Evolutionary conservation across 2,113 vertebrate genomes (phyloP).

Genomic region (Myotis davidii): DNA sequence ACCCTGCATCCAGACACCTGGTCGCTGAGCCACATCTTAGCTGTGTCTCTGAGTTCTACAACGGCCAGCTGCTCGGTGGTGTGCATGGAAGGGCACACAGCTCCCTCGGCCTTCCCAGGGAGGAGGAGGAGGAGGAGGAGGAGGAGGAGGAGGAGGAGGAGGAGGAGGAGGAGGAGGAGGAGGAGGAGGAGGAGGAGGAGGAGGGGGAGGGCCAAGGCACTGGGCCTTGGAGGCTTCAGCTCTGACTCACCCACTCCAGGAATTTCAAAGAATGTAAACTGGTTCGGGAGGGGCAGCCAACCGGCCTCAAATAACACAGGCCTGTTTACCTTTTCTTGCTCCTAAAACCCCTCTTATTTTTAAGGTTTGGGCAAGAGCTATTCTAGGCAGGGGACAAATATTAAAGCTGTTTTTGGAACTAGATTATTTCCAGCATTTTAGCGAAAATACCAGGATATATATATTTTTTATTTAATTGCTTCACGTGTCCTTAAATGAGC

Average conservation of each 20-base stretch:
- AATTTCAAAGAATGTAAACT: conserved; percentile 45
- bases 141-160: too few relatives aligned
- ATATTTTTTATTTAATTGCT: background rate
- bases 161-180: background rate
- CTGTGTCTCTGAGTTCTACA: fast-evolving
- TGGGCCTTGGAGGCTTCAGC: background rate
- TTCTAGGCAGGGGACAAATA: conserved; percentile 1
- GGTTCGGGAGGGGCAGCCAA: background rate
- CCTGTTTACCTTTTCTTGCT: background rate
- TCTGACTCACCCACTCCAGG: conserved; percentile 51
- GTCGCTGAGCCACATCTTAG: too few relatives aligned
- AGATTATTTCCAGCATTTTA: background rate
- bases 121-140: background rate
- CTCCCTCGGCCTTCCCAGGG: background rate
- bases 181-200: too few relatives aligned
- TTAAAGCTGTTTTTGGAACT: conserved; percentile 31
- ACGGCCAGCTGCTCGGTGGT: background rate
- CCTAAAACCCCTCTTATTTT: conserved; percentile 43
- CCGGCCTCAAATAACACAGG: background rate
- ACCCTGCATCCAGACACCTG: background rate
- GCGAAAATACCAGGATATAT: background rate
- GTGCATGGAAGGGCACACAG: fast-evolving
- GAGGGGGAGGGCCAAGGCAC: too few relatives aligned
- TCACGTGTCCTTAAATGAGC: background rate
- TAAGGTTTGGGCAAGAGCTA: background rate